phyloP scores from a whole-genome alignment of 2,797 vertebrate species.

The Peromyscus melanophrys region DNA sequence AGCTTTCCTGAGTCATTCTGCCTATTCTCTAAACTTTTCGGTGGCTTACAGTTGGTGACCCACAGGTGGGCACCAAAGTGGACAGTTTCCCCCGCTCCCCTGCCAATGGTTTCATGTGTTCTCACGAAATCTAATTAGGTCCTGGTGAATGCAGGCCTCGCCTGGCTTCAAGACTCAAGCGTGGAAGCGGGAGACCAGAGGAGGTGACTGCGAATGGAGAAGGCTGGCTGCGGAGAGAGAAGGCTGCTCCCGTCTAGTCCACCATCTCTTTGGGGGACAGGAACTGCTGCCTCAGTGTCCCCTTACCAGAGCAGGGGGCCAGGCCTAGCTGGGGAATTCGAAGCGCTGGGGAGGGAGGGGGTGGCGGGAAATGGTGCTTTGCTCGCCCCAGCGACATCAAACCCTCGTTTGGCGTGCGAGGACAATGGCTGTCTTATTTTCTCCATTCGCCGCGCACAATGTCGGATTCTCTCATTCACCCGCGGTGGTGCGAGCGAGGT shows the following conservation, averaged over 20 bases:
- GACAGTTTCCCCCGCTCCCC: not conserved
- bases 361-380: conserved; percentile 86
- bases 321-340: conserved; percentile 66
- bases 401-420: conserved; percentile 84
- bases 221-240: not conserved
- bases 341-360: conserved; percentile 29
- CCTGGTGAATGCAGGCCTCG: not conserved
- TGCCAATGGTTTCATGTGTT: not conserved
- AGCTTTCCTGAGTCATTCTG: not conserved
- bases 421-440: conserved; percentile 89
- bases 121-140: conserved; percentile 35
- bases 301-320: not conserved
- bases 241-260: not conserved
- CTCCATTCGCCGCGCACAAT: conserved; percentile 86
- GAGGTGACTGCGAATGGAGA: not conserved
- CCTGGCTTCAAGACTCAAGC: not conserved
- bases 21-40: not conserved
- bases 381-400: conserved; percentile 83
- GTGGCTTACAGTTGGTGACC: not conserved
- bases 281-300: conserved; percentile 73
- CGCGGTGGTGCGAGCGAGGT: conserved; percentile 85
- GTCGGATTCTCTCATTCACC: conserved; percentile 86
- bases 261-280: not conserved
- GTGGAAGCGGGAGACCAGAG: not conserved
- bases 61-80: not conserved